Conservation (phyloP, 2,113 vertebrate genomes). For the Eudorcas thomsonii region DNA sequence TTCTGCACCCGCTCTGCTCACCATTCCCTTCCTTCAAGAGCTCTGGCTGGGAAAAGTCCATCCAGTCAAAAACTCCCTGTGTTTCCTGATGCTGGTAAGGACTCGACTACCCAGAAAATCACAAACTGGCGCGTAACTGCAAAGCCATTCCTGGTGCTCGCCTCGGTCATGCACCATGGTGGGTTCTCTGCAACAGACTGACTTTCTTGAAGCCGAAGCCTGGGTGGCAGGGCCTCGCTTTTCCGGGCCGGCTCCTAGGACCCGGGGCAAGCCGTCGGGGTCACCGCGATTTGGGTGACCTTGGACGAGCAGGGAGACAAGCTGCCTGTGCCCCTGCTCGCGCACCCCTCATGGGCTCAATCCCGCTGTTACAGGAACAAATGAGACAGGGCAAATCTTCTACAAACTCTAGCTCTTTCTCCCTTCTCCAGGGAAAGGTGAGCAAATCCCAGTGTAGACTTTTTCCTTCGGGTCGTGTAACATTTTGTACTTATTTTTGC, state of each 20-base stretch:
- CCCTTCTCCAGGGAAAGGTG: not conserved
- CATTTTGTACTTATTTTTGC: not conserved
- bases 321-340: not conserved
- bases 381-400: not conserved
- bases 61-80: not conserved
- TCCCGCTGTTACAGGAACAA: too few relatives aligned
- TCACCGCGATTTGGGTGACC: not conserved
- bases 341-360: accelerated
- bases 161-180: accelerated
- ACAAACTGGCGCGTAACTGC: accelerated
- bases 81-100: not conserved
- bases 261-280: accelerated
- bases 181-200: not conserved
- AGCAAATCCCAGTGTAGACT: not conserved
- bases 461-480: not conserved
- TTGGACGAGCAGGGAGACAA: not conserved
- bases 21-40: not conserved
- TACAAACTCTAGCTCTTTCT: not conserved
- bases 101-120: not conserved
- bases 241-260: not conserved
- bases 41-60: not conserved
- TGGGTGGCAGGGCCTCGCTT: not conserved
- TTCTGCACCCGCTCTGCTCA: not conserved
- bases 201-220: not conserved
- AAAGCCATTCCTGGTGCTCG: not conserved